phyloP scores from a whole-genome alignment of 2,113 vertebrate genomes.

The Camelus dromedarius region DNA sequence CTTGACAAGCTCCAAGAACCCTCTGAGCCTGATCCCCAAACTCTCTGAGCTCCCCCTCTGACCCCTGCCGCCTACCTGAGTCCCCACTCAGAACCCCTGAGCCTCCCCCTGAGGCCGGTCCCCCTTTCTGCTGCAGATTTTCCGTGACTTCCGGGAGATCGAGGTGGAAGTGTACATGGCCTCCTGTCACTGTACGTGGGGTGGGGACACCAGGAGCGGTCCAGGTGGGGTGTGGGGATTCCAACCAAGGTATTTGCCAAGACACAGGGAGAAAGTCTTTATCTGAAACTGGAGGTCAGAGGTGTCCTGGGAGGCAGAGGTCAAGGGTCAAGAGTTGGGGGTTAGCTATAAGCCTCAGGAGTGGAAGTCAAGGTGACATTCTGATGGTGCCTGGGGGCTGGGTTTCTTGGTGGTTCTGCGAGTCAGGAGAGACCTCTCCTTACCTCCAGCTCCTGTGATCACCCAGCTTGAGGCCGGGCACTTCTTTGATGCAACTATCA shows the following conservation, averaged over 20 bases:
- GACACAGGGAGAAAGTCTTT: neutral
- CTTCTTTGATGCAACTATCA: slow-evolving; percentile 92
- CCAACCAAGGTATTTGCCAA: neutral
- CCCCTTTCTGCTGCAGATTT: slow-evolving; percentile 89
- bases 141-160: slow-evolving; percentile 91
- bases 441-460: slow-evolving; percentile 85
- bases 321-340: neutral
- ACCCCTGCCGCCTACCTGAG: neutral
- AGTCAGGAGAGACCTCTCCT: neutral
- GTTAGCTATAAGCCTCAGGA: neutral
- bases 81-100: fast-evolving
- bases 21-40: neutral
- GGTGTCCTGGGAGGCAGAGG: neutral
- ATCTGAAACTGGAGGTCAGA: neutral
- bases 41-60: neutral
- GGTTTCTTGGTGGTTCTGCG: neutral
- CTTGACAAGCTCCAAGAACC: neutral
- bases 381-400: neutral
- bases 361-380: fast-evolving
- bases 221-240: neutral
- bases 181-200: slow-evolving; percentile 84
- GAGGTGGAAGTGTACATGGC: slow-evolving; percentile 90
- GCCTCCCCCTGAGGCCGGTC: neutral
- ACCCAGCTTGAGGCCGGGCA: slow-evolving; percentile 90
- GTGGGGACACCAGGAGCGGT: neutral